Percentiles rank a stretch among this genome's conserved stretches.
These are phyloP conservation scores for Drosophila affinis DNA, from an alignment of 2,888 invertebrate genomes.

Conservation along the genomic window DNA sequence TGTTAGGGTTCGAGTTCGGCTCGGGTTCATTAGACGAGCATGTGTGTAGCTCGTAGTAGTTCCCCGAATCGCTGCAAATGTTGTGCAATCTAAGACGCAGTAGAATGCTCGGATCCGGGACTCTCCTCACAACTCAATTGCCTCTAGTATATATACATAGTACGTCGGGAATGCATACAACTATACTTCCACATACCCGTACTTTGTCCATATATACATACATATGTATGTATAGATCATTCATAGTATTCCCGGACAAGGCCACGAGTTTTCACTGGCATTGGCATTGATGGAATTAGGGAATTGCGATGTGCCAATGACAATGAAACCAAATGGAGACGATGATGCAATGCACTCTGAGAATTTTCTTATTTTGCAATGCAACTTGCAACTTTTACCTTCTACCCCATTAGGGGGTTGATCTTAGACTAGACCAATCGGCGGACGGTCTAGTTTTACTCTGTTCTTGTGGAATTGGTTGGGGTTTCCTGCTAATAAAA, in stretches of 20 bases:
- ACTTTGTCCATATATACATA: background rate
- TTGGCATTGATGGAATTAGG: conserved; percentile 53
- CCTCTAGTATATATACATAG: background rate
- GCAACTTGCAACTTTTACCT: too few relatives aligned
- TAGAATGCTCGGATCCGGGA: conserved; percentile 35
- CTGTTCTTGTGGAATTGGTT: too few relatives aligned
- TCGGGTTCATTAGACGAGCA: background rate
- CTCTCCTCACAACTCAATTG: conserved; percentile 48
- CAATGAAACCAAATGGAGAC: conserved; percentile 28
- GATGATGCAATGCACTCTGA: conserved; percentile 27
- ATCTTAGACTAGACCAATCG: too few relatives aligned
- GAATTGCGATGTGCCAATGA: conserved; percentile 45
- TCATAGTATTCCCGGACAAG: conserved; percentile 47
- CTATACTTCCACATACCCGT: background rate
- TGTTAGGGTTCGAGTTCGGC: conserved; percentile 27
- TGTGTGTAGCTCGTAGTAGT: conserved; percentile 4
- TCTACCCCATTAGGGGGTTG: background rate
- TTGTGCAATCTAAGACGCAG: conserved; percentile 74
- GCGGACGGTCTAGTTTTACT: too few relatives aligned
- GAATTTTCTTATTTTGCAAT: background rate
- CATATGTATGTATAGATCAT: conserved; percentile 6
- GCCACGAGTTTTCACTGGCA: conserved; percentile 67
- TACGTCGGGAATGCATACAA: conserved; percentile 12
- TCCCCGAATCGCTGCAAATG: conserved; percentile 34
- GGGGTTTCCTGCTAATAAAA: too few relatives aligned